Base-by-base conservation (phyloP, 2,797 vertebrate species). In the Anguilla anguilla region DNA sequence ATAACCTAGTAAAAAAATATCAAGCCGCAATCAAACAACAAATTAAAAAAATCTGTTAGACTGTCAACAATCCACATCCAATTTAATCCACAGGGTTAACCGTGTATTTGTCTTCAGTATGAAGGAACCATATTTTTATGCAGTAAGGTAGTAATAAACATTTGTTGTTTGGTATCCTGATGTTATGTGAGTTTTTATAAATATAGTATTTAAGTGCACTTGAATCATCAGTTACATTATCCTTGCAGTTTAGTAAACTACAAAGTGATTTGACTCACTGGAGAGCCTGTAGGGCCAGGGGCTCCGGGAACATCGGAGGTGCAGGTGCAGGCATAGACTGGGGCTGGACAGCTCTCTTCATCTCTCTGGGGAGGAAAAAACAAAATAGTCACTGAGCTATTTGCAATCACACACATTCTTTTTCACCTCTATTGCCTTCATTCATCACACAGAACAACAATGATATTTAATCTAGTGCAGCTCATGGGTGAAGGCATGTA, bases 331-430 rank as follows among this genome's bases (percentile, higher is more conserved):
- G 95, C 90, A 87, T 97, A 95, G 2, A 94, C 92, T 0, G 93
- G 92, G 72, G 95, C 91, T 0, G 97, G 97, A 43, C 98, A 99
- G 84, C 94, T 96, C 91, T 97, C 97, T 87, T 97, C 96, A 2
- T 98, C 97, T 89, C 97, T 97, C 98, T 99, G 92, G 89, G n/a
- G 91, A 91, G 6, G 28, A 88, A 28, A 90, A 53, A 86, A 11
- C 25, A 91, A 4, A 22, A 89, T 7, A 51, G 79, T 31, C 11
- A n/a, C 61, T 67, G 25, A 83, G 57, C 1, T 15, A 84, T 10
- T 64, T 10, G 39, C 15, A 31, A 2, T 86, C 31, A 69, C 15
- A 49, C 6, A 51, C 53, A 19, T 11, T 55, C n/a, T 25, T 22
- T 49, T 43, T 35, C 43, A 46, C 4, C 22, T 31, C 15, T 10